These are phyloP conservation scores for Daboia siamensis DNA, from an alignment of 2,113 vertebrate species.

Conservation along the genomic window DNA sequence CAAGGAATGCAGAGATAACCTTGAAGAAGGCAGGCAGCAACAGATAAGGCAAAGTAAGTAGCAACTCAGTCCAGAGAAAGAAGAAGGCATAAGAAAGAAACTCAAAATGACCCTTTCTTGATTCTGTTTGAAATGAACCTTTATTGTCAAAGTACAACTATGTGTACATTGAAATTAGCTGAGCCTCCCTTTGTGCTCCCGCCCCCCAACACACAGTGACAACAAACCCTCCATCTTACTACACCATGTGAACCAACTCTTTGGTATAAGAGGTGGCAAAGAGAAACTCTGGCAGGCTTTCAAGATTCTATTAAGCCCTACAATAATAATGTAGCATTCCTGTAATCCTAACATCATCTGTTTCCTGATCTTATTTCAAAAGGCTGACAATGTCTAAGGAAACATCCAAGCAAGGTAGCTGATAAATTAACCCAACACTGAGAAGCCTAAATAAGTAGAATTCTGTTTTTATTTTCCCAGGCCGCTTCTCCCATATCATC, in stretches of 20 bases:
- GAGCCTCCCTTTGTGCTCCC: too few species aligned
- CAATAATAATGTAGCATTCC: neutral
- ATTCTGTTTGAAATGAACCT: neutral
- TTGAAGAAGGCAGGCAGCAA: neutral
- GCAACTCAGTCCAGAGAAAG: neutral
- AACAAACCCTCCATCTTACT: too few species aligned
- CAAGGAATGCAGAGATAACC: neutral
- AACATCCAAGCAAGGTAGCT: neutral
- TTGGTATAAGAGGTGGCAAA: neutral
- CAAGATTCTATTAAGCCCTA: neutral
- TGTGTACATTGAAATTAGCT: too few species aligned
- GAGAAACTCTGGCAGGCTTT: neutral
- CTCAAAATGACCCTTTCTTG: neutral
- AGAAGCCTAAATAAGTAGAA: neutral
- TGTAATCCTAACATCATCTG: neutral
- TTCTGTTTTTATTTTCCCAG: neutral
- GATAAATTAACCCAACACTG: neutral
- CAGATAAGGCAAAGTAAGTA: neutral
- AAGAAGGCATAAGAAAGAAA: neutral
- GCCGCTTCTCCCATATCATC: neutral
- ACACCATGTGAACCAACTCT: too few species aligned
- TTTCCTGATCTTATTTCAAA: neutral
- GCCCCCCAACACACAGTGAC: too few species aligned
- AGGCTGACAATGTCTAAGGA: neutral
- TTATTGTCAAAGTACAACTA: too few species aligned